phyloP scores from a whole-genome alignment of 2,113 vertebrate species.

The Otis tarda region DNA sequence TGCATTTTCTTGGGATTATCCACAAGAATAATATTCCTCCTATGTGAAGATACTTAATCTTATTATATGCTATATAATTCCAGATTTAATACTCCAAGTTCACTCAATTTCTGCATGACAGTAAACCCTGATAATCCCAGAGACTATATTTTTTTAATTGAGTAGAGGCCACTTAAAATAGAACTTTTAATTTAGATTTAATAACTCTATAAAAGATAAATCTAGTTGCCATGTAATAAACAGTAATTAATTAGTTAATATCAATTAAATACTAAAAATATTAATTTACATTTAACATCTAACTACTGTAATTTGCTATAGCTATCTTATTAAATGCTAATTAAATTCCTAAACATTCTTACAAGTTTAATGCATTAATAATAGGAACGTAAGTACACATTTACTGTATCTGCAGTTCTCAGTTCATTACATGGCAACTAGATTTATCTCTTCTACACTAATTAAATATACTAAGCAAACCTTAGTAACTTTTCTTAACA shows the following conservation, averaged over 20 bases:
- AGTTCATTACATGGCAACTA: conserved; percentile 82
- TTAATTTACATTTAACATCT: conserved; percentile 83
- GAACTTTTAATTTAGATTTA: conserved; percentile 81
- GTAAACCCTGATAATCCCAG: conserved; percentile 57
- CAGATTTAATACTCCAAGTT: not conserved
- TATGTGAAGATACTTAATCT: not conserved
- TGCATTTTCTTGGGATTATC: not conserved
- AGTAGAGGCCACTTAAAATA: conserved; percentile 70
- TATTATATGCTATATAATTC: not conserved
- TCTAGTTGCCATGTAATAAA: conserved; percentile 79
- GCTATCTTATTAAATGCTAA: conserved; percentile 86
- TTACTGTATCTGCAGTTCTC: conserved; percentile 83
- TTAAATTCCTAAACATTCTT: conserved; percentile 87
- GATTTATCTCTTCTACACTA: conserved; percentile 83
- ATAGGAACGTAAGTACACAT: conserved; percentile 83
- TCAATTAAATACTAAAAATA: conserved; percentile 86
- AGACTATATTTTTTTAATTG: conserved; percentile 73
- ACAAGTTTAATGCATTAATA: conserved; percentile 85
- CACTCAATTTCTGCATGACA: conserved; percentile 28
- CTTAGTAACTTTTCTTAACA: conserved; percentile 84
- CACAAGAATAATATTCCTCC: not conserved
- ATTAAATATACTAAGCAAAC: conserved; percentile 86
- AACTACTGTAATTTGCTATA: conserved; percentile 81
- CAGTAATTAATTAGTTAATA: conserved; percentile 85
- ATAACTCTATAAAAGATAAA: conserved; percentile 81